Evolutionary conservation across 1,140 invertebrate genomes (phyloP).

Genomic region (Heterodera carotae): DNA sequence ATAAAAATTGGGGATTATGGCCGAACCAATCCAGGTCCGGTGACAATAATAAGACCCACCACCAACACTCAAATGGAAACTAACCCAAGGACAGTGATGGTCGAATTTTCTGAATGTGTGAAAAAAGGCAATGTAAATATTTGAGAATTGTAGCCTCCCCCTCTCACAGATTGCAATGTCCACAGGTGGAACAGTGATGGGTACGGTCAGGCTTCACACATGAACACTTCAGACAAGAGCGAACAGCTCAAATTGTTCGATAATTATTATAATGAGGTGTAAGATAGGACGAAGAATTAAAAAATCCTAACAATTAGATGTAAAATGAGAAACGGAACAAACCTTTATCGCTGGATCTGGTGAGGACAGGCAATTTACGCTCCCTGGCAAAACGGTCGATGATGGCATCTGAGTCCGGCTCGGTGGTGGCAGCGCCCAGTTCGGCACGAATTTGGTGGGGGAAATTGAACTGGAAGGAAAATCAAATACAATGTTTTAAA

Average conservation of each 20-base stretch:
- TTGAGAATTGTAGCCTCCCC: background rate
- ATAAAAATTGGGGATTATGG: too few species aligned
- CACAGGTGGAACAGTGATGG: slow-evolving; percentile 62
- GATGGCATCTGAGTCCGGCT: slow-evolving; percentile 33
- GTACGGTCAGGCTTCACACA: slow-evolving; percentile 60
- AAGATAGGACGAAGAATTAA: too few species aligned
- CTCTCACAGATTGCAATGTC: slow-evolving; percentile 49
- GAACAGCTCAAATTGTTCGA: slow-evolving; percentile 2
- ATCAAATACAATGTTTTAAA: slow-evolving; percentile 10
- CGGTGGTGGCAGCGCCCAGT: slow-evolving; percentile 23
- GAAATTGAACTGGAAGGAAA: slow-evolving; percentile 31
- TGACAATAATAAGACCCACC: too few species aligned
- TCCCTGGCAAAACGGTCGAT: slow-evolving; percentile 33
- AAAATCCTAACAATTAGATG: too few species aligned
- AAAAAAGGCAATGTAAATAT: background rate
- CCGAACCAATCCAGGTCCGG: too few species aligned
- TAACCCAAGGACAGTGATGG: slow-evolving; percentile 56
- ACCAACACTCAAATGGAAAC: too few species aligned
- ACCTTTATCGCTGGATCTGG: slow-evolving; percentile 37
- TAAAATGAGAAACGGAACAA: background rate
- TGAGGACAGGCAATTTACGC: slow-evolving; percentile 37
- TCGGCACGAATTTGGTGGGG: slow-evolving; percentile 33
- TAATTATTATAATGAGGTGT: too few species aligned
- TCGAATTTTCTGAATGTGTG: slow-evolving; percentile 38
- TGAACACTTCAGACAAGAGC: slow-evolving; percentile 52